phyloP scores from a whole-genome alignment of 2,888 invertebrate genomes.

The Malachius bipustulatus region DNA sequence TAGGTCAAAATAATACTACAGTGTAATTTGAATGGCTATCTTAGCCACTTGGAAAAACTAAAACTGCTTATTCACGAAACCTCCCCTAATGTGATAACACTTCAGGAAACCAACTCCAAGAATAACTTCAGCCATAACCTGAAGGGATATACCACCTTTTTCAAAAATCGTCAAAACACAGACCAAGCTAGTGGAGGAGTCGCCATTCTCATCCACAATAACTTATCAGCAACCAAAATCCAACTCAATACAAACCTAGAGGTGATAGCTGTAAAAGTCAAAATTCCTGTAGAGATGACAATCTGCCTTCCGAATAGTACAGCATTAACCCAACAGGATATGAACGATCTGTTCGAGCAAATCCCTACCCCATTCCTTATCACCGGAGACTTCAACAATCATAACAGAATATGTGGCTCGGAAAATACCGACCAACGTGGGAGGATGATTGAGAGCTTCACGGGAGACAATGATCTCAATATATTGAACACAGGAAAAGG shows the following conservation, averaged over 20 bases:
- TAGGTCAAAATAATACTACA: no score
- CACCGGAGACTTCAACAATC: constrained; percentile 12
- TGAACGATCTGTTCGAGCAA: constrained; percentile 11
- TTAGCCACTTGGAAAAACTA: no score
- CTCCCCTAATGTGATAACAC: no score
- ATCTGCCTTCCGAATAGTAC: no score
- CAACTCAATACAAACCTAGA: constrained; percentile 10
- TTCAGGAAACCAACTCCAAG: constrained; percentile 8
- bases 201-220: constrained; percentile 9
- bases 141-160: constrained; percentile 4
- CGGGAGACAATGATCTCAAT: constrained; percentile 3
- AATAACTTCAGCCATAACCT: constrained; percentile 1
- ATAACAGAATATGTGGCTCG: constrained; percentile 12
- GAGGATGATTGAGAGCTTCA: constrained; percentile 6
- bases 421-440: constrained; percentile 5
- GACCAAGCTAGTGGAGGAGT: constrained; percentile 10
- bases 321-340: no score
- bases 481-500: constrained; percentile 8
- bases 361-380: constrained; percentile 10
- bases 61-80: no score
- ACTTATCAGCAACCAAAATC: constrained; percentile 5
- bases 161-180: neutral
- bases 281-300: no score
- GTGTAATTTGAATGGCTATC: no score
- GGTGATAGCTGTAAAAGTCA: constrained; percentile 8